Evolutionary conservation across 1,140 invertebrate genomes (phyloP), one percentile per base, ranked within the genome.

Genomic region (Nasonia vitripennis): DNA sequence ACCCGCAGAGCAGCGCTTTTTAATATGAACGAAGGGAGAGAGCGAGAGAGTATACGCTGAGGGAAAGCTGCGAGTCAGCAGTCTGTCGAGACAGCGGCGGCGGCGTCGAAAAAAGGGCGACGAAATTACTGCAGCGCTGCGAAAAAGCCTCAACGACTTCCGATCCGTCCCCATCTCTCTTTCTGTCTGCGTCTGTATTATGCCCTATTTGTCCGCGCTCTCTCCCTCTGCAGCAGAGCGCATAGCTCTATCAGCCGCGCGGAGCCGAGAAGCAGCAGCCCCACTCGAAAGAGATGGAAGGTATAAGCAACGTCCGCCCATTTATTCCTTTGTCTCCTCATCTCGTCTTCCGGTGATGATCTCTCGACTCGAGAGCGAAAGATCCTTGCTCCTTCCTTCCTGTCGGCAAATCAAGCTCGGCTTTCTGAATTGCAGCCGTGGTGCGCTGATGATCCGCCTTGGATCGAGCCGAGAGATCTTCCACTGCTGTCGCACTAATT

Each of bases 381-480:
- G 23, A 34, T 71, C 27, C 31, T 71, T 12, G 23, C 68, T 71
- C 27, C 68, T 34, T 83, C 87, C 88, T 86, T 82, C 83, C 82
- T 87, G 87, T 78, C 81, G 78, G 78, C 87, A 85, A 89, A 90
- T 91, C 89, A 88, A 89, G 86, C 84, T 55, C 45, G 55, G 2
- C 48, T 12, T 9, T 68, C 77, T 80, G 91, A 91, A 91, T 90
- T 91, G 87, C 87, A 89, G 86, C 37, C 48, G 11, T 37, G 0
- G 34, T 6, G 34, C 37, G 89, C 89, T 89, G 90, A 90, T 88
- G 89, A 91, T 91, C 89, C 81, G 85, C 80, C 87, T 90, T 89
- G 86, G 23, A 45, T 45, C n/a, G n/a, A n/a, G n/a, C n/a, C n/a
- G n/a, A n/a, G n/a, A n/a, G n/a, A n/a, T n/a, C n/a, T n/a, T n/a